Base-by-base conservation (phyloP, 92 coral and sea anemone species). In the Phenganax subtilis region DNA sequence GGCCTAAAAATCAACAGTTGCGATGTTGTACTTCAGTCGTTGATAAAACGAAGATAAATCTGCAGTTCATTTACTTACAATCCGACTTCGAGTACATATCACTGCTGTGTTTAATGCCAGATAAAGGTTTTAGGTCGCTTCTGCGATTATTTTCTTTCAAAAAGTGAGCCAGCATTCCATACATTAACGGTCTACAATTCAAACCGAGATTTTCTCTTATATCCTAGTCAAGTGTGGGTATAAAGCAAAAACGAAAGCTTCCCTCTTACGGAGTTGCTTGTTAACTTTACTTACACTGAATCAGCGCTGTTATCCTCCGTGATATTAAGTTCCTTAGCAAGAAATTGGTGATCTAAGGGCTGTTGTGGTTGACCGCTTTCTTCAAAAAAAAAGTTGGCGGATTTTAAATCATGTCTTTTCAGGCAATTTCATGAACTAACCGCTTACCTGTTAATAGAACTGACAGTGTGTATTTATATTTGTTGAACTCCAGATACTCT, bases 321-420 rank as follows among this genome's bases (percentile, higher is more conserved):
- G 56, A 96, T 92, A 71, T 96, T 96, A 37, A 96, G 88, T 72
- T 96, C 99, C 54, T 92, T 89, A 10, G 85, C 89, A 54, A 96
- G 93, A 77, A 92, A 96, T 70, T 85, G 86, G 80, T 93, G 87
- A 75, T 96, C 96, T n/a, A 96, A 86, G 12, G 93, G 97, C 9
- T 96, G 96, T 25, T 87, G 85, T 28, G 99, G 99, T 67, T 96
- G 99, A 30, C 97, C 97, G 76, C 92, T 88, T 85, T 96, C 99
- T 96, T 80, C 16, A 67, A 79, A 30, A 6, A 10, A 15, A 83
- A 1, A 60, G 20, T 15, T 57, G 51, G 75, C n/a, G 16, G 7
- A 10, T 71, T 14, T 51, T 28, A 72, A 27, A 37, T 72, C 20
- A 12, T 72, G 56, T 31, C 57, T 51, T n/a, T 31, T 12, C 29